Percentiles rank a stretch among this genome's conserved stretches.
These are phyloP conservation scores for Pelvicachromis taeniatus DNA, from an alignment of 2,113 vertebrate species.

Conservation along the genomic window DNA sequence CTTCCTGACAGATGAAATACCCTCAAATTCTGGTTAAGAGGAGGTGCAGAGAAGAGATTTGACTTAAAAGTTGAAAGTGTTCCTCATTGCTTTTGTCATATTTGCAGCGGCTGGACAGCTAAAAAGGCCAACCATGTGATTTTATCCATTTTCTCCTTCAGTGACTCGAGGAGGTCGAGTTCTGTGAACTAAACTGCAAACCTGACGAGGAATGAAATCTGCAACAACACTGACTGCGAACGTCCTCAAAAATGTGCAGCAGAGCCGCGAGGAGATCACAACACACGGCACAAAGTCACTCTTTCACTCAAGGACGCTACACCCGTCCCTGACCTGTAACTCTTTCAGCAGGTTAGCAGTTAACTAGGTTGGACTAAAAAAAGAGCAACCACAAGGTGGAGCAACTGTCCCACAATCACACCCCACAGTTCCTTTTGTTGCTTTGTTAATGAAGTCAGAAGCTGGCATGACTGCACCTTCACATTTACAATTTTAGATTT, in stretches of 20 bases:
- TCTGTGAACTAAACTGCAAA: neutral
- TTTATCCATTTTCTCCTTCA: neutral
- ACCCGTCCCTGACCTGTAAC: neutral
- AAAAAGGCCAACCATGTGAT: neutral
- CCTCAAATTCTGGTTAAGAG: rapidly evolving
- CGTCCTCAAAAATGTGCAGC: rapidly evolving
- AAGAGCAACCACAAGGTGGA: constrained; percentile 17
- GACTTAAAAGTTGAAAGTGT: neutral
- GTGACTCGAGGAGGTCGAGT: neutral
- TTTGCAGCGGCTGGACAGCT: neutral
- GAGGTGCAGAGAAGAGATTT: neutral
- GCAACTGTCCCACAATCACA: neutral
- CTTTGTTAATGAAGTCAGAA: neutral
- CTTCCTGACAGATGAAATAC: neutral
- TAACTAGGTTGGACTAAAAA: neutral
- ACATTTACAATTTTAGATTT: neutral
- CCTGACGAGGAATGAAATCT: neutral
- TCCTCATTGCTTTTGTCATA: neutral
- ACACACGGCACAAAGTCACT: neutral
- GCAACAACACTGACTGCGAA: no score
- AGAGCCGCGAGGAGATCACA: rapidly evolving
- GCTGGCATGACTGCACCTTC: neutral
- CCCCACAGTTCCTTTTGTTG: neutral
- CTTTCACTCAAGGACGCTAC: neutral
- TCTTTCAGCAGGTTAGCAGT: neutral